These are phyloP conservation scores for Pachyramphus minor DNA, from an alignment of 2,113 vertebrate species.

Conservation along the genomic window DNA sequence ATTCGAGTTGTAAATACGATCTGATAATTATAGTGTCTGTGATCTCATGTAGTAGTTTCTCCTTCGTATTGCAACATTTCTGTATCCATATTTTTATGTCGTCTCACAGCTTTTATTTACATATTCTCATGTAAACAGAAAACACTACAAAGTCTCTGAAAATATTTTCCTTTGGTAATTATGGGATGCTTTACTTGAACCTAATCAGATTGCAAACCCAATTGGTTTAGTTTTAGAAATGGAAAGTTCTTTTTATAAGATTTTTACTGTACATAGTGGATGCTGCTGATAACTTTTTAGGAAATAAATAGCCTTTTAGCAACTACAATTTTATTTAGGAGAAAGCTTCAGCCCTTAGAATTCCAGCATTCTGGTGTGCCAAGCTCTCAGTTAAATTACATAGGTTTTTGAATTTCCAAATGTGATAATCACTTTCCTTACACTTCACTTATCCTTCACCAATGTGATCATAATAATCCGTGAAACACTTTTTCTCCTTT, in stretches of 20 bases:
- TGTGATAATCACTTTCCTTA: not conserved
- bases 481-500: not conserved
- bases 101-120: constrained; percentile 18
- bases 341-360: not conserved
- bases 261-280: not conserved
- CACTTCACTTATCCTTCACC: not conserved
- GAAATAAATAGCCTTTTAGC: not conserved
- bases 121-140: not conserved
- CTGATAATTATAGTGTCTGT: constrained; percentile 29
- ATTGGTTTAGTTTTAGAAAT: not conserved
- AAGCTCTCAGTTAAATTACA: not conserved
- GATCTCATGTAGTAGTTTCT: constrained; percentile 39
- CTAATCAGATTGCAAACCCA: not conserved
- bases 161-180: constrained; percentile 9
- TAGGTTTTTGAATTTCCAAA: not conserved
- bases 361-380: rapidly evolving
- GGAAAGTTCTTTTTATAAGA: not conserved
- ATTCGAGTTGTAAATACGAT: not conserved
- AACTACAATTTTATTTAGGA: not conserved
- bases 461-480: not conserved
- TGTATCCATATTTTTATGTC: constrained; percentile 22
- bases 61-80: not conserved
- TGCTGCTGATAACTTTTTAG: not conserved
- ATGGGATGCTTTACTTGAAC: not conserved
- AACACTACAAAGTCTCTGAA: not conserved